Conservation (phyloP, 2,888 invertebrate genomes). For the Dysmachus trigonus region DNA sequence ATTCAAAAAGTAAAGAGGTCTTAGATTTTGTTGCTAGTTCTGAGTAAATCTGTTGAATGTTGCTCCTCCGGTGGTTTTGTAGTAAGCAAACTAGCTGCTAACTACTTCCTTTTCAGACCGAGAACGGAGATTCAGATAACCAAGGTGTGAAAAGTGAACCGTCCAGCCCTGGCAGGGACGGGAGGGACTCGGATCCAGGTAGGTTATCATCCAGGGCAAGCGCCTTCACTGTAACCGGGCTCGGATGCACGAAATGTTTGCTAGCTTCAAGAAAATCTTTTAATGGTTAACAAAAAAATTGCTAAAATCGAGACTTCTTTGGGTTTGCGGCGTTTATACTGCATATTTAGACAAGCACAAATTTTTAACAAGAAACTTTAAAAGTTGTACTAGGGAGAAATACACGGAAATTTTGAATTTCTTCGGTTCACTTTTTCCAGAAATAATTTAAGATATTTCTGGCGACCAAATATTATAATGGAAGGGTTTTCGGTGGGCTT, state of each 20-base stretch:
- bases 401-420: too few relatives aligned
- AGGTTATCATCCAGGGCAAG: not conserved
- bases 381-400: too few relatives aligned
- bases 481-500: too few relatives aligned
- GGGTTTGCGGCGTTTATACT: too few relatives aligned
- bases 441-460: too few relatives aligned
- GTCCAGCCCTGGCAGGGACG: slow-evolving; percentile 52
- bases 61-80: not conserved
- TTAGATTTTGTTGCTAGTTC: not conserved
- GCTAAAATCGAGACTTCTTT: not conserved
- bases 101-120: not conserved
- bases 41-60: not conserved
- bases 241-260: not conserved
- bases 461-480: too few relatives aligned
- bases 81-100: not conserved
- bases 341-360: too few relatives aligned
- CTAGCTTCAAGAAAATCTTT: not conserved
- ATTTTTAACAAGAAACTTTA: too few relatives aligned
- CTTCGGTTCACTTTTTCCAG: too few relatives aligned
- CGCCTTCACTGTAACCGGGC: not conserved
- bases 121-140: slow-evolving; percentile 59
- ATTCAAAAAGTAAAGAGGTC: not conserved
- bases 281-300: too few relatives aligned
- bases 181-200: slow-evolving; percentile 55
- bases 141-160: slow-evolving; percentile 59